These are phyloP conservation scores for Papilio elwesi DNA, from an alignment of 2,888 invertebrate genomes.

Conservation along the genomic window DNA sequence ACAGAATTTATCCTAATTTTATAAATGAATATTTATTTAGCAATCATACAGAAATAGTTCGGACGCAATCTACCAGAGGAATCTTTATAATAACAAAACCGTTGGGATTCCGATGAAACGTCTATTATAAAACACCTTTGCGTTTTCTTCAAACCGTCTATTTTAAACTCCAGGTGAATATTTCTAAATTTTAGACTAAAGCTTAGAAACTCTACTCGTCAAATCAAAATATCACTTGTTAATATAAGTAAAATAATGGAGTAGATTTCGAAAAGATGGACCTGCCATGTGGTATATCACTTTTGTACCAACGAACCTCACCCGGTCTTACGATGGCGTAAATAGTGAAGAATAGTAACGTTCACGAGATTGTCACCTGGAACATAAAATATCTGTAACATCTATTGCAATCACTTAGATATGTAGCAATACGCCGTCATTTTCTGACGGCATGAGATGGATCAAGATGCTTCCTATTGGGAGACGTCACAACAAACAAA, in stretches of 20 bases:
- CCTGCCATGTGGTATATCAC: too few species aligned
- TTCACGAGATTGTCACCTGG: too few species aligned
- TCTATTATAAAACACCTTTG: slow-evolving; percentile 23
- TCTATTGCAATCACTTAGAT: background rate
- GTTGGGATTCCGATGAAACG: slow-evolving; percentile 17
- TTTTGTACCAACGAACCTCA: too few species aligned
- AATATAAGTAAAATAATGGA: background rate
- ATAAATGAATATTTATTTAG: slow-evolving; percentile 29
- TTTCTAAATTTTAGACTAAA: background rate
- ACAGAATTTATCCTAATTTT: slow-evolving; percentile 23
- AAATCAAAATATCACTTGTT: background rate
- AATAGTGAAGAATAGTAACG: too few species aligned
- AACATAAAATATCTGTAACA: background rate
- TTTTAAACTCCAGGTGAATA: slow-evolving; percentile 18
- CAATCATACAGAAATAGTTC: slow-evolving; percentile 31
- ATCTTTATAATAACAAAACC: slow-evolving; percentile 38
- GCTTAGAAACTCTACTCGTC: background rate
- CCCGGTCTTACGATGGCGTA: too few species aligned
- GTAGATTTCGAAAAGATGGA: background rate
- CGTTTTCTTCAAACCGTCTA: slow-evolving; percentile 17
- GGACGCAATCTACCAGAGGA: slow-evolving; percentile 16
- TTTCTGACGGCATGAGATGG: background rate
- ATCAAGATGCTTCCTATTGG: background rate
- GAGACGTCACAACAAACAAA: too few species aligned
- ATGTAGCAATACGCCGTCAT: background rate